Base-by-base conservation (phyloP, 2,113 vertebrate species). In the Salvelinus fontinalis region DNA sequence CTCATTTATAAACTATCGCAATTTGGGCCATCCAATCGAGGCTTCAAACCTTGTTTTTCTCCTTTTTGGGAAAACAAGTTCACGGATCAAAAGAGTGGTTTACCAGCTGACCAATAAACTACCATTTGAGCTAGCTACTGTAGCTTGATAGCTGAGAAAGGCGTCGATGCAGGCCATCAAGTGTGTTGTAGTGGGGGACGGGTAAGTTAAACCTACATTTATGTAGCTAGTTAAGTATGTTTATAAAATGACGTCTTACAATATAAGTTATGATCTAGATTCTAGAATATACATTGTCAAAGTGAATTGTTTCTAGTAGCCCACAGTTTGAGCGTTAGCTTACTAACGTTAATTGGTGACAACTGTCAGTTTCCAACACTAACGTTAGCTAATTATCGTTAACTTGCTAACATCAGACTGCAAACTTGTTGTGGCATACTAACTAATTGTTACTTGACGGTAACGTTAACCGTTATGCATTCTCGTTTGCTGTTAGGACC, bases 111-210 rank as follows among this genome's bases (percentile, higher is more conserved):
- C 70, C 0, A 69, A 75, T 24, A 69, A 81, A 67, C 76, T 76
- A 49, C 44, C 20, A 48, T 68, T 75, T 60, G 39, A 81, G 48
- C 76, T 44, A 44, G 39, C 39, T 44, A 44, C 39, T 44, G 39
- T 44, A 44, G 39, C 39, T 44, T 44, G 39, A 9, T 72, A 62
- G 51, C 76, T 60, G 81, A 64, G 76, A 82, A 81, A 85, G 75
- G 51, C 77, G 75, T 78, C 88, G 75, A 98, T 98, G 96, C 96
- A 98, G 95, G 96, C 95, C 94, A 98, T 98, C 83, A 98, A 97
- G 94, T 97, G 97, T 95, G 97, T 98, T 93, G 96, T 97, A 66
- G 97, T 97, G 75, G 96, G 96, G 82, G 96, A 98, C 95, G 96
- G 96, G 96, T 97, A 57, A 96, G 95, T 95, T 70, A 14, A 64